These are phyloP conservation scores for Harpegnathos saltator DNA, from an alignment of 1,140 invertebrate genomes.

Conservation along the genomic window DNA sequence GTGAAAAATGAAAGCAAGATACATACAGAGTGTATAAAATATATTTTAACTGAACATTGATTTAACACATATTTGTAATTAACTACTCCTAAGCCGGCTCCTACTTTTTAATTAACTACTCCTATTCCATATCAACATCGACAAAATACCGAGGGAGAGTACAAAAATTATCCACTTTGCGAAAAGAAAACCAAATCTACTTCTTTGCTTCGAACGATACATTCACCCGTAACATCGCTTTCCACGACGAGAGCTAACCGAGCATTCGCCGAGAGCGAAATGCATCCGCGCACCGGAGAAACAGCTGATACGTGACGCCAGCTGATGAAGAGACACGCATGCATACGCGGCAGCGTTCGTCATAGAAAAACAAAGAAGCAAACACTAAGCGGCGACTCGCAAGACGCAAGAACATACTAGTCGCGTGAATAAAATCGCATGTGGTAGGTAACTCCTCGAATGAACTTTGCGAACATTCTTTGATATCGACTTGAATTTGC, in stretches of 20 bases:
- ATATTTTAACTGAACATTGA: not conserved
- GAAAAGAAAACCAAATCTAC: not conserved
- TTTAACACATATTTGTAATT: not conserved
- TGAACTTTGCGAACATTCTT: too few relatives aligned
- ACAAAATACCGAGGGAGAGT: not conserved
- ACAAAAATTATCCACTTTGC: too few relatives aligned
- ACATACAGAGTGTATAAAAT: not conserved
- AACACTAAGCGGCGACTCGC: not conserved
- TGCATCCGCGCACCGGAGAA: not conserved
- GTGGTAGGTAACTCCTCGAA: too few relatives aligned
- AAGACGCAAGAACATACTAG: not conserved
- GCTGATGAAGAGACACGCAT: constrained; percentile 9
- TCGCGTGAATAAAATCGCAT: too few relatives aligned
- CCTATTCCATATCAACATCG: not conserved
- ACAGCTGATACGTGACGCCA: constrained; percentile 40
- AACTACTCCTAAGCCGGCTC: too few relatives aligned
- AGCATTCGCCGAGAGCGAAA: not conserved
- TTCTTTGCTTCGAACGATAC: not conserved
- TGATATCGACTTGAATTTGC: too few relatives aligned
- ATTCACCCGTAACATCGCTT: not conserved
- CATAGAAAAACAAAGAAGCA: not conserved
- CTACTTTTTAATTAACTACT: too few relatives aligned
- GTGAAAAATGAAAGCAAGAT: not conserved
- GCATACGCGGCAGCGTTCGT: constrained; percentile 8
- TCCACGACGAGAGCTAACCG: not conserved